Evolutionary conservation across 2,888 invertebrate genomes (phyloP), one percentile per base, ranked within the genome.

Genomic region (Scaptomyza reducta): DNA sequence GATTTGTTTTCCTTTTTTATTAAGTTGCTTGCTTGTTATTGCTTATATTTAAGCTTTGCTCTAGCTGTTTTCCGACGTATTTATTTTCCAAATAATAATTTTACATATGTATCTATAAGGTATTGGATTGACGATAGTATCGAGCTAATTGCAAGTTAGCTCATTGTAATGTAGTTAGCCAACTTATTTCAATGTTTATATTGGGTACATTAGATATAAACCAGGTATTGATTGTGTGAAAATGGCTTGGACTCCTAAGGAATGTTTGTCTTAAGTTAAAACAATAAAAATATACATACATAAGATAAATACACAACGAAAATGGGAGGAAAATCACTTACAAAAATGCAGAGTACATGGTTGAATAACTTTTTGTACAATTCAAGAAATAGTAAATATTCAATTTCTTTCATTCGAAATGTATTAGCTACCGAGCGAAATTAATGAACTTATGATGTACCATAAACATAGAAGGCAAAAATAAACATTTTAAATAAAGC

Each of bases 101-200:
- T 65, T 70, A 73, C 49, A 59, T 53, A 65, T 41, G 57, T 68
- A 77, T 70, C 11, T 62, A 46, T 80, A 81, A 81, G 75, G 59
- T 40, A 51, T 53, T 53, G 40, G 62, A 50, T 63, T 54, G 53
- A 56, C 18, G 58, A 49, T 41, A 41, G 55, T 55, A 27, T 56
- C 25, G 38, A 55, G 44, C 45, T 59, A 29, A 27, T 45, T 60
- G 44, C 31, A 25, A 59, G 51, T 65, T 41, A 61, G 72, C 50
- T 65, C 60, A 58, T 57, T 63, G 64, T 41, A 57, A 40, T 51
- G 50, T 82, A 82, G 86, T 68, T 82, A 82, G 81, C 66, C 57
- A 82, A 85, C 78, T 73, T 79, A 72, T 69, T 81, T 77, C 51
- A 81, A 75, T 74, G 60, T 71, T 73, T 73, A 45, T 61, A 71